Conservation (phyloP, 2,113 vertebrate genomes). For the Thalassoma bifasciatum region DNA sequence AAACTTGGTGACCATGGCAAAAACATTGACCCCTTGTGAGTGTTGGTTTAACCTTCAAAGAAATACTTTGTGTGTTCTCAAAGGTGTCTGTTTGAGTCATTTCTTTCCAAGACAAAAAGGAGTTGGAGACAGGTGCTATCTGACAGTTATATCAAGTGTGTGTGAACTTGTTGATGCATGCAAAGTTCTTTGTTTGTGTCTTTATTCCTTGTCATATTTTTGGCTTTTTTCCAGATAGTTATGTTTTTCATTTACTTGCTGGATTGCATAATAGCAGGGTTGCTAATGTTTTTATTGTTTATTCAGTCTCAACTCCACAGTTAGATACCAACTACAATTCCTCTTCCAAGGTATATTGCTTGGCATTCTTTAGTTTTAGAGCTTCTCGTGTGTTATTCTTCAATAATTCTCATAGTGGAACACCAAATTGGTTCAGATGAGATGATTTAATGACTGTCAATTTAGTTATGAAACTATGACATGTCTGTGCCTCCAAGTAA, state of each 20-base stretch:
- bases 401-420: no score
- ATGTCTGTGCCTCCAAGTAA: no score
- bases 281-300: no score
- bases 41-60: constrained; percentile 43
- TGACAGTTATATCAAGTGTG: constrained; percentile 55
- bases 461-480: no score
- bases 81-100: constrained; percentile 54
- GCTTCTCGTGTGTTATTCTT: no score
- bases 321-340: neutral
- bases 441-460: no score
- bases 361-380: no score
- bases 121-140: constrained; percentile 64
- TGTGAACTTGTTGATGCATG: constrained; percentile 56
- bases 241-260: neutral
- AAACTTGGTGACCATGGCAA: no score
- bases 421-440: no score
- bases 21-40: constrained; percentile 13
- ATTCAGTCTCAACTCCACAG: no score
- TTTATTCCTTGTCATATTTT: constrained; percentile 15
- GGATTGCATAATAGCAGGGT: neutral
- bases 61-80: constrained; percentile 42
- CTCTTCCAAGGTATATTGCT: no score
- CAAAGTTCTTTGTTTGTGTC: constrained; percentile 16
- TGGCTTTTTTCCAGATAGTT: constrained; percentile 11
- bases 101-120: constrained; percentile 32